A percentile compares a stretch with the other conserved stretches of the same genome.
phyloP scores from a whole-genome alignment of 2,797 vertebrate species.

The Avahi laniger region DNA sequence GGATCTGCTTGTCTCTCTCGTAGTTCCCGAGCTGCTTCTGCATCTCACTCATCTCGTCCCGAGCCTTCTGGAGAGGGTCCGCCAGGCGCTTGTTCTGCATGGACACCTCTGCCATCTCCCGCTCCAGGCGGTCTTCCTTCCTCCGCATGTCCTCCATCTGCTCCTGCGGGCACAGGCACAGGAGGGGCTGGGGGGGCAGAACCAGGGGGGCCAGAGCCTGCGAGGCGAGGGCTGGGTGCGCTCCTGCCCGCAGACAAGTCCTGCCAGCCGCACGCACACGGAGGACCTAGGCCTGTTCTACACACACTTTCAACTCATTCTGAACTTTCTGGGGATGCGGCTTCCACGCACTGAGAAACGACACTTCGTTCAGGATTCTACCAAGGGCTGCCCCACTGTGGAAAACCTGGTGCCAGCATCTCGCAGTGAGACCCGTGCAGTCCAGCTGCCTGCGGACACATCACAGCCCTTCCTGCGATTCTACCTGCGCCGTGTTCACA shows the following conservation, averaged over 20 bases:
- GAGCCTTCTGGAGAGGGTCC: constrained; percentile 84
- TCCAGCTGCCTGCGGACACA: accelerated
- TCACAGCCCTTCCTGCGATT: accelerated
- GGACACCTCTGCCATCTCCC: constrained; percentile 83
- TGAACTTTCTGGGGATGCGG: not conserved
- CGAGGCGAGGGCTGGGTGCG: not conserved
- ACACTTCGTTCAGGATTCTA: not conserved
- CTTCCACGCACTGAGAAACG: not conserved
- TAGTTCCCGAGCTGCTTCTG: constrained; percentile 85
- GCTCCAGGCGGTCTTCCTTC: constrained; percentile 84
- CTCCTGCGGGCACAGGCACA: constrained; percentile 76
- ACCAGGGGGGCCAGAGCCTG: not conserved
- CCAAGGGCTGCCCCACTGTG: not conserved
- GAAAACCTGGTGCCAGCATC: not conserved
- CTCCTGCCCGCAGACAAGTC: not conserved
- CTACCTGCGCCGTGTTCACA: not conserved
- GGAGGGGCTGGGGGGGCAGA: not conserved
- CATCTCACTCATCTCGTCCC: constrained; percentile 83
- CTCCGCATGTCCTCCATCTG: constrained; percentile 86
- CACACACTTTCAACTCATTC: not conserved
- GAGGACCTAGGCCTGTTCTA: not conserved
- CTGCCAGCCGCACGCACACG: accelerated
- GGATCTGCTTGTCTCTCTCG: constrained; percentile 85
- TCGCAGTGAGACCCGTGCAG: accelerated
- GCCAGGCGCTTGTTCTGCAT: constrained; percentile 85